Percentiles rank a stretch among this genome's conserved stretches.
Conservation (phyloP, 2,888 invertebrate species). For the Gandaritis pyraliata region DNA sequence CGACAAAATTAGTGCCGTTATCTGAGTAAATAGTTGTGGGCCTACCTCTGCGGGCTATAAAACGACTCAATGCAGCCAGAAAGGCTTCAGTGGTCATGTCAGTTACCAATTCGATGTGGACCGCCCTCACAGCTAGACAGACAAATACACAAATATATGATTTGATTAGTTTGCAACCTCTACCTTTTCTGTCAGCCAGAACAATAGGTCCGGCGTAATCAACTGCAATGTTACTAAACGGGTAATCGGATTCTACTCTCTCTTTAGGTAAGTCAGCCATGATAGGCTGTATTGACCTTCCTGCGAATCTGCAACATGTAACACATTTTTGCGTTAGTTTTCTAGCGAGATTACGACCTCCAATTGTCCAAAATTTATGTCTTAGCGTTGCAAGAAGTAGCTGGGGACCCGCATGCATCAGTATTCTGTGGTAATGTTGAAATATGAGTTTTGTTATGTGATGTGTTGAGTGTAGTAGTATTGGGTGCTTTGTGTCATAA, state of each 20-base stretch:
- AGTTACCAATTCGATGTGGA: no score
- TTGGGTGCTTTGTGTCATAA: slow-evolving; percentile 1
- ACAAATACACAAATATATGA: not conserved
- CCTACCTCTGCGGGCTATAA: no score
- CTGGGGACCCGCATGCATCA: slow-evolving; percentile 1
- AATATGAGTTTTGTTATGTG: not conserved
- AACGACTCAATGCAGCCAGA: no score
- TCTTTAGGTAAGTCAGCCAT: not conserved
- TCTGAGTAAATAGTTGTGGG: no score
- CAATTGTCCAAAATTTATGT: slow-evolving; percentile 1
- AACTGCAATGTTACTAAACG: not conserved
- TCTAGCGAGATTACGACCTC: not conserved
- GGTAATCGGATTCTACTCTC: not conserved
- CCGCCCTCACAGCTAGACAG: no score
- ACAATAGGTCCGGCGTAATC: slow-evolving; percentile 3
- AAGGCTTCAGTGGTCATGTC: no score
- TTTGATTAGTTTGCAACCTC: not conserved
- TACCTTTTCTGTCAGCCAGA: slow-evolving; percentile 1
- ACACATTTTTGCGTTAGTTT: not conserved
- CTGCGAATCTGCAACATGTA: slow-evolving; percentile 1
- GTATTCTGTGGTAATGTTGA: not conserved
- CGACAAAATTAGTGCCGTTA: no score
- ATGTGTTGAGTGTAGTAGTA: not conserved
- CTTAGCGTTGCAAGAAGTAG: not conserved
- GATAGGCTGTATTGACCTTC: not conserved